Evolutionary conservation across 2,797 vertebrate species (phyloP).

Genomic region (Lepilemur septentrionalis): DNA sequence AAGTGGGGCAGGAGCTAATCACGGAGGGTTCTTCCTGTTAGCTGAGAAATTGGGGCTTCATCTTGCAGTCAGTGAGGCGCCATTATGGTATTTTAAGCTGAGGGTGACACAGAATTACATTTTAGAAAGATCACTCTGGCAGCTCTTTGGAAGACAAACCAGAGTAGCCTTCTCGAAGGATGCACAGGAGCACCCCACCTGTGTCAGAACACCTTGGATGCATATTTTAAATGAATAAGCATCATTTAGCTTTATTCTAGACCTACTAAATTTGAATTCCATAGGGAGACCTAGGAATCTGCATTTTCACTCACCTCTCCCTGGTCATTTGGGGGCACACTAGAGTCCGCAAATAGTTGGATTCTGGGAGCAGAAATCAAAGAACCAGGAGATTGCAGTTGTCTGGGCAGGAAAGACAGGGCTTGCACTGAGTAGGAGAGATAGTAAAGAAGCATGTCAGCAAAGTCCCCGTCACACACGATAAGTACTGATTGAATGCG

Average conservation of each 20-base stretch:
- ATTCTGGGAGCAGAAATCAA: not conserved
- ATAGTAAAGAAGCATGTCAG: not conserved
- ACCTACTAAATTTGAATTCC: not conserved
- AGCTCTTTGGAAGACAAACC: not conserved
- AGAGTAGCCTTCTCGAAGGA: not conserved
- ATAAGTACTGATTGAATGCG: not conserved
- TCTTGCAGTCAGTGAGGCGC: not conserved
- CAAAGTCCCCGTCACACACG: not conserved
- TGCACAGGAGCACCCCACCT: not conserved
- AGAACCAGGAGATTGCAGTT: not conserved
- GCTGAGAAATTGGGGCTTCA: not conserved
- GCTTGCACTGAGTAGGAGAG: not conserved
- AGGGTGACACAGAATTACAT: not conserved
- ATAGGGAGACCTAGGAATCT: not conserved
- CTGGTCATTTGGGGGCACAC: not conserved
- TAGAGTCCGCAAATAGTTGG: not conserved
- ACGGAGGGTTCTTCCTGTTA: not conserved
- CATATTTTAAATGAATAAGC: not conserved
- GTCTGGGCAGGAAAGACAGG: not conserved
- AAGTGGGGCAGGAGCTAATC: not conserved
- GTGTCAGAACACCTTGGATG: not conserved
- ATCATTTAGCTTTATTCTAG: not conserved
- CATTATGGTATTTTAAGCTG: not conserved
- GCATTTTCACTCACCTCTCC: not conserved
- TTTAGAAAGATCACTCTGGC: not conserved